Base-by-base conservation (phyloP, 64 coral and sea anemone genomes). In the Cladopsammia gracilis region DNA sequence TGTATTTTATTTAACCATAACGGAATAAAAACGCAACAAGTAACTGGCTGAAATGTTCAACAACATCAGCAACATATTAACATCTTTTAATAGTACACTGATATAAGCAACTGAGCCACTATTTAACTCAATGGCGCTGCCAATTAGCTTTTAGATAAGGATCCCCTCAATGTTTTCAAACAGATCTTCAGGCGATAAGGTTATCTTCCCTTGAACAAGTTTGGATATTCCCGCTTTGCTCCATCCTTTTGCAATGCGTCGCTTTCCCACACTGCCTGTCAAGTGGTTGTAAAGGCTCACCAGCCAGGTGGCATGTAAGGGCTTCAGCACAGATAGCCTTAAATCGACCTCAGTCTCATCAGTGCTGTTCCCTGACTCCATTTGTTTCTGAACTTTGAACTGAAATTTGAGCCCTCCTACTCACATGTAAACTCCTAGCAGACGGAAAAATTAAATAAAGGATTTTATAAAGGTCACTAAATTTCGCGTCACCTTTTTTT, bases 121-220 rank as follows among this genome's bases (percentile, higher is more conserved):
- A 51, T 70, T 70, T 86, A 70, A 68, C 23, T 86, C 42, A 59
- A 86, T 86, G 82, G 82, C 62, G 4, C 62, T 86, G 82, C 62
- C 62, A 70, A 65, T 86, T 48, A 66, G 62, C 62, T 86, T 85
- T 86, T 68, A 86, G 82, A 65, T 48, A 90, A 79, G 76, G 88
- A 80, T 90, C 60, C 59, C 76, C 58, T 90, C 75, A 69, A 90
- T 90, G 75, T 90, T 80, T 68, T 79, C 57, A 80, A 90, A 90
- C 15, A 74, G 88, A 80, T 90, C 75, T 80, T 90, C n/a, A 56
- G 25, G 75, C 15, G 46, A 68, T 79, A 90, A 77, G 23, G 70
- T 76, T 42, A 23, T 88, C 70, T 76, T 76, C 70, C 86, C 86
- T 75, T 75, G 49, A 73, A 76, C 71, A 75, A 88, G 52, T 76